Base-by-base conservation (phyloP, 1,140 invertebrate species). In the Chironomus tepperi region DNA sequence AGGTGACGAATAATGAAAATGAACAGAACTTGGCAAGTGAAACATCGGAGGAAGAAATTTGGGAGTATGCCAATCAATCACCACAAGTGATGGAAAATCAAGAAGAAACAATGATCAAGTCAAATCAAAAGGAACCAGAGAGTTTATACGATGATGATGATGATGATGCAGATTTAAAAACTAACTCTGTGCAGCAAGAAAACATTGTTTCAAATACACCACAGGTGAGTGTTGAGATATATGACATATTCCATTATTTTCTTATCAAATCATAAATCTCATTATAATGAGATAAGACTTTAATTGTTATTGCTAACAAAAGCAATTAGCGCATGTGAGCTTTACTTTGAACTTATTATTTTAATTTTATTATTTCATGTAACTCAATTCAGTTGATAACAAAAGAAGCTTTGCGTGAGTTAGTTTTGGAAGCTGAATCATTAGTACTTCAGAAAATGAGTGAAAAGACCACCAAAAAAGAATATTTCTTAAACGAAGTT, bases 41-140 rank as follows among this genome's bases (percentile, higher is more conserved):
- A 78, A 88, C 88, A 5, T 90, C 88, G 2, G 89, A 90, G 81
- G 88, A 90, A 76, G 89, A 90, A 82, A 75, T 70, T 16, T 70
- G 65, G 65, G 65, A 70, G 18, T 70, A 57, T 57, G 12, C 8
- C n/a, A 57, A 57, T 15, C 43, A 57, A 57, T n/a, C 12, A 5
- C 10, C 47, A n/a, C 47, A 57, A n/a, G 15, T 57, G 3, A 57
- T 57, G 12, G 12, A 57, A 15, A 57, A 57, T 57, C 12, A 57
- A 12, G n/a, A 57, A 57, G 47, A 12, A 57, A n/a, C 12, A n/a
- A 57, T 57, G 47, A 57, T n/a, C 10, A 15, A 15, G 47, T 15
- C 12, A 34, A 34, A 2, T 57, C 47, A 15, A 57, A 15, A 5
- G 47, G n/a, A 15, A 57, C 5, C 12, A 57, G 12, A 57, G 10